Evolutionary conservation across 2,797 vertebrate genomes (phyloP), one percentile per base, ranked within the genome.

Genomic region (Tolypeutes matacus): DNA sequence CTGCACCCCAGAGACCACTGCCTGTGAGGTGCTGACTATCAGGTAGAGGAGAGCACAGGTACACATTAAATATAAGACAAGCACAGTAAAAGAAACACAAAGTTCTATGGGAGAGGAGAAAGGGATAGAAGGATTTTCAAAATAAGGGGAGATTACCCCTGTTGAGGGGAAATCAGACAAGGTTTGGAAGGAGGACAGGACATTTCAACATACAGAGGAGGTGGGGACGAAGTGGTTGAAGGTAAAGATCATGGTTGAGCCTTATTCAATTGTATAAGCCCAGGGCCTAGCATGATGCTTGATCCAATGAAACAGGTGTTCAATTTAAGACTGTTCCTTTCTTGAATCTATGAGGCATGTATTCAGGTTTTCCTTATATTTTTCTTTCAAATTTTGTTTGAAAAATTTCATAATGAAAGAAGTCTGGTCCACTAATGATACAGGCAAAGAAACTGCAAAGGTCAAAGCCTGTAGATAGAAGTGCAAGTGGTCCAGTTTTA

Each of bases 381-480:
- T 56, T 62, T 34, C 81, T 91, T 77, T 64, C n/a, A 86, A 46
- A 73, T 17, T 77, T 69, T 64, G 23, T 78, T 46, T 91, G 65
- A 86, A 72, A 76, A 77, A 95, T 36, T 56, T 77, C 77, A 29
- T 14, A 20, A 49, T 46, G 53, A 62, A 51, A 82, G 42, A 92
- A 60, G n/a, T 62, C 72, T 53, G 23, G 12, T 34, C 25, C 65
- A 58, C 36, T 46, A 72, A 67, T 46, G 49, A 65, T 2, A 2
- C 6, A 65, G 34, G 49, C 12, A 34, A 2, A 6, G 62, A 34
- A n/a, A 11, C 23, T 25, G 4, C 29, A 64, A n/a, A 92, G 86
- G 75, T 65, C 42, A 13, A 23, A 64, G n/a, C 21, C 0, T 7
- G 15, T 11, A 64, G 2, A 25, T n/a, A 76, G 31, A 60, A 69